Evolutionary conservation across 92 coral and sea anemone species (phyloP).

Genomic region (Phenganax subtilis): DNA sequence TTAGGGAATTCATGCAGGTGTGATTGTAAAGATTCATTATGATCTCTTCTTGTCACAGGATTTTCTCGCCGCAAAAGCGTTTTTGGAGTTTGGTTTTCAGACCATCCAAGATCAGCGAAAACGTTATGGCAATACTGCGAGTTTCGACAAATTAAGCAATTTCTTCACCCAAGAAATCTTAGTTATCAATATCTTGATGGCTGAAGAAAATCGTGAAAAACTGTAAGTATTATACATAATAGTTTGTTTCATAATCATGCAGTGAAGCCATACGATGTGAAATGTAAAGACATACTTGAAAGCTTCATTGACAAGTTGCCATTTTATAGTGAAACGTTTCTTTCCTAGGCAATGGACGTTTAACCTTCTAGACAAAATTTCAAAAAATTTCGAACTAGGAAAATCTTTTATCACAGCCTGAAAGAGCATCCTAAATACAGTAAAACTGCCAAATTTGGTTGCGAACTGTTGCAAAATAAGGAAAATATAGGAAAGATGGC

Average conservation of each 20-base stretch:
- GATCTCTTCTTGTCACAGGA: neutral
- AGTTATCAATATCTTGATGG: constrained; percentile 34
- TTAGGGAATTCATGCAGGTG: no score
- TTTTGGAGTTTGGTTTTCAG: constrained; percentile 39
- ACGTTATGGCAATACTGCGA: constrained; percentile 34
- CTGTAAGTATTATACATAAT: neutral
- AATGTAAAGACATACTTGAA: neutral
- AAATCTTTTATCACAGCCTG: no score
- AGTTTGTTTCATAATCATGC: neutral
- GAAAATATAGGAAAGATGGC: no score
- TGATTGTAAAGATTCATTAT: no score
- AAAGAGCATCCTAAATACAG: no score
- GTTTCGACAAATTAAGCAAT: constrained; percentile 36
- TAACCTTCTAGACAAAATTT: no score
- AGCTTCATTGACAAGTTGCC: no score
- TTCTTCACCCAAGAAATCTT: constrained; percentile 30
- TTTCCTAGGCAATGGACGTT: no score
- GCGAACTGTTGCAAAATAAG: no score
- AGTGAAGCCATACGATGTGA: neutral
- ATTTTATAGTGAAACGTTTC: no score
- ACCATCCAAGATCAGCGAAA: constrained; percentile 36
- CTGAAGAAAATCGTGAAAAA: constrained; percentile 34
- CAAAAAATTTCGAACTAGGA: no score
- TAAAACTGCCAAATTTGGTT: no score
- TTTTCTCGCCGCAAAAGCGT: constrained; percentile 21